A percentile compares a stretch with the other conserved stretches of the same genome.
These are phyloP conservation scores for Amiota mariae DNA, from an alignment of 2,888 invertebrate genomes.

Conservation along the genomic window DNA sequence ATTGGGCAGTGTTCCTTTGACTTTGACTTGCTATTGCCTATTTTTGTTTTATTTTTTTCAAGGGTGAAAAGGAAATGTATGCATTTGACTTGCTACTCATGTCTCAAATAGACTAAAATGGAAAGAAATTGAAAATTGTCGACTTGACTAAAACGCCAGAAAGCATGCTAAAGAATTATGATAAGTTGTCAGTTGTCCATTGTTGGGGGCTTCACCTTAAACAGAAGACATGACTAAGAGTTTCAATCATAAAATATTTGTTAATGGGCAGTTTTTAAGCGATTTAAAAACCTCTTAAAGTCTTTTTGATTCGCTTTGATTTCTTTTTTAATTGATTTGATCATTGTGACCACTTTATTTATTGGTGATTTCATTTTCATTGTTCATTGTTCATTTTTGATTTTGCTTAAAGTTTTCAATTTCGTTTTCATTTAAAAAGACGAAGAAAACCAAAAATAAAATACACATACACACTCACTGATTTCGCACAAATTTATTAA, in stretches of 20 bases:
- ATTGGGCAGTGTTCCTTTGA: too few species aligned
- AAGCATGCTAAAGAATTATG: conserved; percentile 63
- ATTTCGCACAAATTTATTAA: conserved; percentile 57
- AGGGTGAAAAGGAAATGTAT: too few species aligned
- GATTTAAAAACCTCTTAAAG: too few species aligned
- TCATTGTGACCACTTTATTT: not conserved
- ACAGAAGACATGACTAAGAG: conserved; percentile 38
- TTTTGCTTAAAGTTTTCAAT: too few species aligned
- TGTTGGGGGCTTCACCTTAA: conserved; percentile 31
- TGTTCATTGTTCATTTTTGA: too few species aligned
- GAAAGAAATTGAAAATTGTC: conserved; percentile 39
- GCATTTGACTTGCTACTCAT: too few species aligned
- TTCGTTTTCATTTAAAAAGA: too few species aligned
- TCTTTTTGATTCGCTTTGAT: not conserved
- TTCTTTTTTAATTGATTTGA: conserved; percentile 5
- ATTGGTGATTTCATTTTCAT: not conserved
- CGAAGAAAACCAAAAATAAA: too few species aligned
- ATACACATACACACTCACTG: not conserved
- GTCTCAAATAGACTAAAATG: too few species aligned
- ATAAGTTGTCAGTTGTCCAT: conserved; percentile 48
- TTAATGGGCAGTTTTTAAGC: conserved; percentile 6
- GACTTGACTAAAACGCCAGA: conserved; percentile 50
- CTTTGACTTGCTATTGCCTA: too few species aligned
- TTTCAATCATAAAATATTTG: conserved; percentile 28
- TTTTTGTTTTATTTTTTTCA: too few species aligned